These are phyloP conservation scores for Empis livida DNA, from an alignment of 2,888 invertebrate species.

Conservation along the genomic window DNA sequence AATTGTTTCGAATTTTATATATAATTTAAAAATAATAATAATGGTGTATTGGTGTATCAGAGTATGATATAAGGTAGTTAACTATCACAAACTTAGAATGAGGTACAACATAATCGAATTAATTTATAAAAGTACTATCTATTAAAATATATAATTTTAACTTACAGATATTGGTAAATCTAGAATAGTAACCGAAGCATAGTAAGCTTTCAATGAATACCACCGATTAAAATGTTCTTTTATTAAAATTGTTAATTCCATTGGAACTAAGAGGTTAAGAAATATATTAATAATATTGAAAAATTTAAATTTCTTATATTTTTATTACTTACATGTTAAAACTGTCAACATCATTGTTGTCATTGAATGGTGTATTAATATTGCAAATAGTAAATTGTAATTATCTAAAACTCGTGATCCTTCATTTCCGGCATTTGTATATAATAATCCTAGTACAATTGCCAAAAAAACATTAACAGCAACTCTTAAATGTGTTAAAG, in stretches of 20 bases:
- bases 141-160: too few species aligned
- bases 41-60: too few species aligned
- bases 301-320: not conserved
- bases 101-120: too few species aligned
- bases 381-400: conserved; percentile 79
- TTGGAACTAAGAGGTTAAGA: conserved; percentile 47
- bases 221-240: conserved; percentile 83
- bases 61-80: too few species aligned
- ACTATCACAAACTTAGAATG: too few species aligned
- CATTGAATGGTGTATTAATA: conserved; percentile 87
- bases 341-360: conserved; percentile 84
- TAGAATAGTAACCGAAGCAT: conserved; percentile 58
- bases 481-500: conserved; percentile 59
- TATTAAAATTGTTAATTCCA: conserved; percentile 64
- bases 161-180: conserved; percentile 68
- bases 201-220: conserved; percentile 77
- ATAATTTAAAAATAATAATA: too few species aligned
- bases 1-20: too few species aligned
- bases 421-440: conserved; percentile 59
- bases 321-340: conserved; percentile 55
- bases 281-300: too few species aligned
- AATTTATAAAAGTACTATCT: too few species aligned
- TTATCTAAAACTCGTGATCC: conserved; percentile 68
- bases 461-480: conserved; percentile 62
- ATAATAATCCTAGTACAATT: conserved; percentile 62